phyloP scores from a whole-genome alignment of 2,888 invertebrate species.

The Agonum fuliginosum region DNA sequence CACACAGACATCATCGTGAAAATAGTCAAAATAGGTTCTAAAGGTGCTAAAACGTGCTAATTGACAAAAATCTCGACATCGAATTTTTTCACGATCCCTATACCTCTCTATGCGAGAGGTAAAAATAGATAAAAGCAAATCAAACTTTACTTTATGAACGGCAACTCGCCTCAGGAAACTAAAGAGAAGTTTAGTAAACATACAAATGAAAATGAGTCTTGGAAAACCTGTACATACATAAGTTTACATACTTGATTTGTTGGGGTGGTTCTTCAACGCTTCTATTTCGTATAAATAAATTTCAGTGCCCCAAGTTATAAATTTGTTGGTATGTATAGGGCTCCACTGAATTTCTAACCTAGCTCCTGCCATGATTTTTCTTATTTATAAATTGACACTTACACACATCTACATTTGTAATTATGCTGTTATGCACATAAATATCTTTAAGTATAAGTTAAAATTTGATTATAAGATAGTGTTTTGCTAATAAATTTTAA shows the following conservation, averaged over 20 bases:
- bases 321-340: constrained; percentile 85
- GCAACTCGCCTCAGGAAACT: too few relatives aligned
- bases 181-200: too few relatives aligned
- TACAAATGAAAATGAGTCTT: too few relatives aligned
- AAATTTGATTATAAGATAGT: background rate
- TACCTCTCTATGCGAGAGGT: too few relatives aligned
- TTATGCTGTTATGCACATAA: background rate
- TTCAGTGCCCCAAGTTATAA: constrained; percentile 93
- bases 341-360: constrained; percentile 92
- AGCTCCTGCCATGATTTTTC: constrained; percentile 65
- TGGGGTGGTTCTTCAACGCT: constrained; percentile 76
- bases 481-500: background rate
- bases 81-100: too few relatives aligned
- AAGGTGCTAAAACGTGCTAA: too few relatives aligned
- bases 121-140: too few relatives aligned
- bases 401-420: background rate
- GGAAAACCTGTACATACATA: background rate
- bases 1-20: too few relatives aligned
- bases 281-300: constrained; percentile 89
- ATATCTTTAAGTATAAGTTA: background rate
- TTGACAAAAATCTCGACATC: too few relatives aligned
- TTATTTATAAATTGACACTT: background rate
- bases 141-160: too few relatives aligned
- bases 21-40: too few relatives aligned
- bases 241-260: constrained; percentile 60